Base-by-base conservation (phyloP, 1,140 invertebrate species). In the Tyrophagus putrescentiae region DNA sequence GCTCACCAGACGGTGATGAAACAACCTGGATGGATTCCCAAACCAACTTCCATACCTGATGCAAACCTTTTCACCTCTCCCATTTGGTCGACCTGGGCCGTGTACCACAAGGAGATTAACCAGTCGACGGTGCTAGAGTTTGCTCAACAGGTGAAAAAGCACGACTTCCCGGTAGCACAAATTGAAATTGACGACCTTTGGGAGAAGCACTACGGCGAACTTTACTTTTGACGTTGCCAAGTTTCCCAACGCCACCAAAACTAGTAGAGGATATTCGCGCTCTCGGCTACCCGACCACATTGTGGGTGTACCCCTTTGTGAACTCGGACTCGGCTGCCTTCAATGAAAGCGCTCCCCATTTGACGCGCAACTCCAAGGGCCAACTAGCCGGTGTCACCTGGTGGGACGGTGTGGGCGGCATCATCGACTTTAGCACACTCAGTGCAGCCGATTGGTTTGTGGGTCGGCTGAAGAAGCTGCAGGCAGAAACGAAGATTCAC, bases 221-320 rank as follows among this genome's bases (percentile, higher is more conserved):
- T 73, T 85, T 16, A 76, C 73, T 18, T 86, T 91, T 63, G 77
- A 87, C 66, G 69, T 69, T 6, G 71, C 69, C 0, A 84, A 84
- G 69, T n/a, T 93, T 94, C 71, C 79, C 82, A 0, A 73, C 87
- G 64, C 77, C 86, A 16, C 61, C 61, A n/a, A 60, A 36, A 28
- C 69, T 77, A 71, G 66, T 77, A 1, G 66, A 73, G 1, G 67
- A 78, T 16, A 64, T 89, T 1, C 81, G 84, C 64, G 64, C 66
- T 0, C 69, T 79, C 63, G 81, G 80, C 0, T 87, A 83, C 66
- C 74, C 81, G 1, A 80, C 86, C 0, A 86, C 87, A 0, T 69
- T 93, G 0, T 93, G 88, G 86, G 78, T 87, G 21, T 87, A 91
- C 77, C 90, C 89, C 0, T 93, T 93, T 65, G 83, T 90, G 28